A percentile compares a stretch with the other conserved stretches of the same genome.
phyloP scores from a whole-genome alignment of 2,797 vertebrate species.

The Helarctos malayanus region DNA sequence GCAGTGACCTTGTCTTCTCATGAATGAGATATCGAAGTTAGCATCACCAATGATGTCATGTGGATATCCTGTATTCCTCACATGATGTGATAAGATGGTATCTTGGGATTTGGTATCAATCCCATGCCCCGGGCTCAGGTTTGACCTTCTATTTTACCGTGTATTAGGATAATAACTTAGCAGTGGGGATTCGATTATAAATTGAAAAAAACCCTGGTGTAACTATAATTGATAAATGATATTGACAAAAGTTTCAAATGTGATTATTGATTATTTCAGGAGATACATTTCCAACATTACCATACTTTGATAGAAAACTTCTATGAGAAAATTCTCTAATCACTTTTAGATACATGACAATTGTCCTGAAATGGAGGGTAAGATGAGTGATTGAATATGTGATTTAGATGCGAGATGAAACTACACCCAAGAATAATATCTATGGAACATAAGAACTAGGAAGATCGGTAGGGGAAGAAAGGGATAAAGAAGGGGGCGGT shows the following conservation, averaged over 20 bases:
- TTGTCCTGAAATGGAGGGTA: neutral
- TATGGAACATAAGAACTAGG: too few species aligned
- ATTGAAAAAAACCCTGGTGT: neutral
- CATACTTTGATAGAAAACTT: neutral
- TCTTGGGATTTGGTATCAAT: neutral
- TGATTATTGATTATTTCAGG: neutral
- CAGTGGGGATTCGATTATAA: neutral
- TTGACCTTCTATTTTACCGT: neutral
- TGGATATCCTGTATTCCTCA: neutral
- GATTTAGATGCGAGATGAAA: neutral
- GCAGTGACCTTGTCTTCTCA: neutral
- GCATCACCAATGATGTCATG: neutral
- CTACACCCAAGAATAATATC: neutral
- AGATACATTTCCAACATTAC: neutral
- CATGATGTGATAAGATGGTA: too few species aligned
- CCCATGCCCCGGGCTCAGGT: neutral
- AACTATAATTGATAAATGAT: neutral
- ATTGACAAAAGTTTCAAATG: conserved; percentile 32
- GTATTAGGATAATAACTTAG: neutral
- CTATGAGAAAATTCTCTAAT: neutral
- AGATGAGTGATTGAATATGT: neutral
- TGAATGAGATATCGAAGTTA: neutral
- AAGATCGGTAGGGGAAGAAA: too few species aligned
- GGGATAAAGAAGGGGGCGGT: too few species aligned
- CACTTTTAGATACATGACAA: conserved; percentile 14